Evolutionary conservation across 1,140 invertebrate genomes (phyloP).

Genomic region (Papilio glaucus): DNA sequence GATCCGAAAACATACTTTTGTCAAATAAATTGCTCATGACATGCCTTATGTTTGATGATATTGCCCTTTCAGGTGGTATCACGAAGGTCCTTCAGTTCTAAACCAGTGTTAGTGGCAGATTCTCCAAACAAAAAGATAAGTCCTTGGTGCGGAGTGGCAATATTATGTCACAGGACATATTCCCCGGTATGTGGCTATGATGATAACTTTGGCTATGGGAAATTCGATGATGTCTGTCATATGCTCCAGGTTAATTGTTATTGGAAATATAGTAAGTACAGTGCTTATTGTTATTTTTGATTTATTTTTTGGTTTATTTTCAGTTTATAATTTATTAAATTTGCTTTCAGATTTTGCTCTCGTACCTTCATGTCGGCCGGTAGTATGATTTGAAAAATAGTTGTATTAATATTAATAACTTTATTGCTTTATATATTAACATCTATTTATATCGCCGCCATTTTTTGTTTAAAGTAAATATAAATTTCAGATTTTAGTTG

Average conservation of each 20-base stretch:
- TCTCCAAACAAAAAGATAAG: conserved; percentile 43
- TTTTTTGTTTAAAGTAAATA: background rate
- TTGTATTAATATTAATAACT: conserved; percentile 32
- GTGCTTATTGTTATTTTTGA: background rate
- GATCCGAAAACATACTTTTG: background rate
- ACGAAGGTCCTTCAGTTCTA: conserved; percentile 46
- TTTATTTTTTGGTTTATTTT: conserved; percentile 9
- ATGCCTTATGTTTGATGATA: background rate
- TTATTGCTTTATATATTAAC: background rate
- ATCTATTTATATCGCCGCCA: background rate
- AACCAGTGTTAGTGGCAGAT: conserved; percentile 35
- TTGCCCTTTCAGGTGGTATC: conserved; percentile 56
- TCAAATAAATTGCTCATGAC: background rate
- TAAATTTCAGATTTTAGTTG: background rate
- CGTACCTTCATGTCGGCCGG: conserved; percentile 52
- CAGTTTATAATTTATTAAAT: conserved; percentile 12
- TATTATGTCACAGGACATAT: conserved; percentile 52
- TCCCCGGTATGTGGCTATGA: conserved; percentile 65
- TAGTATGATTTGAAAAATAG: conserved; percentile 27
- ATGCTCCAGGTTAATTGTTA: conserved; percentile 71
- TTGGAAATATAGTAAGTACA: conserved; percentile 68
- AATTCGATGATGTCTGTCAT: conserved; percentile 68
- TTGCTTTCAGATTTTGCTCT: conserved; percentile 63
- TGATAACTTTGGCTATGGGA: conserved; percentile 64
- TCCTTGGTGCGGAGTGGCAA: conserved; percentile 60